Base-by-base conservation (phyloP, 2,888 invertebrate genomes). In the Phalera bucephala region DNA sequence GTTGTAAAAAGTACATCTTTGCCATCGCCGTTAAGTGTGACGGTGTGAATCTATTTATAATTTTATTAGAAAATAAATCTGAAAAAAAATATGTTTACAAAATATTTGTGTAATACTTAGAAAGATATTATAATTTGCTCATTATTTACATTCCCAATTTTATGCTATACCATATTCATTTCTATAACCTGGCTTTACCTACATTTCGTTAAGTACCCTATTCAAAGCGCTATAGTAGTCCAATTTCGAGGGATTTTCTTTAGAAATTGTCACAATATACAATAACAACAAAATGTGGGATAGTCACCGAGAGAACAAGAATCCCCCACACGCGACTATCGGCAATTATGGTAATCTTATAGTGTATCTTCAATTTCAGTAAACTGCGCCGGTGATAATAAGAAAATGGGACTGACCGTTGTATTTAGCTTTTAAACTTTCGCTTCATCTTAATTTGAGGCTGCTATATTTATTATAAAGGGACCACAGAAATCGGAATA, bases 301-400 rank as follows among this genome's bases (percentile, higher is more conserved):
- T 31, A 40, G 60, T 58, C 65, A 58, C 43, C 60, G 54, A 49
- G 61, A 45, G 60, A 55, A 55, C 49, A 48, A 52, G 59, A 66
- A 70, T 58, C 66, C 71, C 59, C 58, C 61, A 55, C 60, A 60
- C 47, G 41, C 47, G 55, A 55, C 57, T 62, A 61, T 67, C 52
- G 57, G 67, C 73, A 64, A 67, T 83, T 79, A 82, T 80, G 74
- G 64, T 83, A 80, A 83, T 81, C 54, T 76, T 79, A 81, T 74
- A 51, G 47, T 72, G 71, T 68, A 53, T 58, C 55, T 70, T 64
- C 79, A 73, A 76, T 80, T 77, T 66, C 67, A 60, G 72, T 59
- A 71, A 79, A 76, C 67, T 66, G 55, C 55, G 52, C 38, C 52
- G 61, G 45, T 55, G 45, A 49, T 48, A 52, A 53, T 51, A 49